These are phyloP conservation scores for Aegotheles bennettii DNA, from an alignment of 2,113 vertebrate species.

Conservation along the genomic window DNA sequence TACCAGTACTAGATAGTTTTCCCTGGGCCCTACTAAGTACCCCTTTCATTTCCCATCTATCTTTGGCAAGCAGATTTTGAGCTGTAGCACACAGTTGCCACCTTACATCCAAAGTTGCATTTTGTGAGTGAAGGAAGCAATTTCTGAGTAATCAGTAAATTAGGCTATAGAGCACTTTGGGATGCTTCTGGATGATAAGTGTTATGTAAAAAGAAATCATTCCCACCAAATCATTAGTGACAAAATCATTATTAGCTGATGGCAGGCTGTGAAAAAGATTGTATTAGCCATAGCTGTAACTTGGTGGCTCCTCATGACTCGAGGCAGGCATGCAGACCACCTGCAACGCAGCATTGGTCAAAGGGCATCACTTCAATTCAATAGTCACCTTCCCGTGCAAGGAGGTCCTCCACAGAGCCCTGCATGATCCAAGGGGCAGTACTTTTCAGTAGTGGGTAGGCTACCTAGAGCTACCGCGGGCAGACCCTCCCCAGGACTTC, in stretches of 20 bases:
- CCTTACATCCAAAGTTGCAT: neutral
- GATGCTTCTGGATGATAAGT: neutral
- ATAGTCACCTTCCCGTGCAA: fast-evolving
- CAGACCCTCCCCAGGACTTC: neutral
- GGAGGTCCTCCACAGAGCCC: neutral
- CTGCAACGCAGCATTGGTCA: neutral
- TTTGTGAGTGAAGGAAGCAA: neutral
- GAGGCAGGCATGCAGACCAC: neutral
- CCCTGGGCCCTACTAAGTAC: neutral
- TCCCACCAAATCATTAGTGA: neutral
- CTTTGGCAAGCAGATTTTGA: neutral
- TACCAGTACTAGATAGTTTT: neutral
- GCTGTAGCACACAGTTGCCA: neutral
- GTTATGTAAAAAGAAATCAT: neutral
- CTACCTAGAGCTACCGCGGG: neutral
- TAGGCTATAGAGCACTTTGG: neutral
- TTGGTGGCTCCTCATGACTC: neutral
- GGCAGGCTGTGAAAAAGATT: neutral
- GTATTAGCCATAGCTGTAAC: fast-evolving
- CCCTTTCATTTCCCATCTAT: neutral
- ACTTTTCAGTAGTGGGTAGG: fast-evolving
- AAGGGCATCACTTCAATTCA: neutral
- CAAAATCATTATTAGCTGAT: constrained; percentile 1
- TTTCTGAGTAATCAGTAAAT: constrained; percentile 13
- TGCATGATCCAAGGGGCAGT: neutral